phyloP scores from a whole-genome alignment of 2,888 invertebrate species.

The Oegoconia quadripuncta region DNA sequence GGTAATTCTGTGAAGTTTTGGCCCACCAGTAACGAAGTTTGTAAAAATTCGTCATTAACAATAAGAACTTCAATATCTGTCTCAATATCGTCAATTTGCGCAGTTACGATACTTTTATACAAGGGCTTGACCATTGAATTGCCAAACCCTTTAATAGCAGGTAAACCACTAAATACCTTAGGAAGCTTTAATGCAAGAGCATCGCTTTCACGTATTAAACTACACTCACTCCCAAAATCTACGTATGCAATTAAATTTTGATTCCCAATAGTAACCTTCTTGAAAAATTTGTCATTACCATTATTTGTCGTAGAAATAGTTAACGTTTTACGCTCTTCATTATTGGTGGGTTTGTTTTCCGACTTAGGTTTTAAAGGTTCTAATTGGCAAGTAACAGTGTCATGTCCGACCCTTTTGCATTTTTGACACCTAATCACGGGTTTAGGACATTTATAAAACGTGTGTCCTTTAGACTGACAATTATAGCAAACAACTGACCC shows the following conservation, averaged over 20 bases:
- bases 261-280: conserved; percentile 8
- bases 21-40: conserved; percentile 8
- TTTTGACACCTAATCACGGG: conserved; percentile 5
- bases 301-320: conserved; percentile 2
- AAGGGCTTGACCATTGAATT: conserved; percentile 14
- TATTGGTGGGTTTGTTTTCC: too few relatives aligned
- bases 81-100: conserved; percentile 17
- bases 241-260: conserved; percentile 10
- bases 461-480: conserved; percentile 12
- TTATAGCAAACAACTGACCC: conserved; percentile 8
- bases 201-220: conserved; percentile 10
- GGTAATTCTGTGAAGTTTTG: conserved; percentile 18
- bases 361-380: neutral
- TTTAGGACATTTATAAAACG: conserved; percentile 10
- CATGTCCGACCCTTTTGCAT: conserved; percentile 13
- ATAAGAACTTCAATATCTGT: conserved; percentile 6
- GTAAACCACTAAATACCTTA: conserved; percentile 9
- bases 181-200: conserved; percentile 9
- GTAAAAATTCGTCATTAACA: conserved; percentile 10
- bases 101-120: conserved; percentile 9
- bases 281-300: conserved; percentile 15
- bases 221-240: conserved; percentile 21
- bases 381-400: conserved; percentile 3
- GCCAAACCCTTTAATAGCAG: conserved; percentile 18
- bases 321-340: conserved; percentile 7